phyloP scores from a whole-genome alignment of 2,797 vertebrate species.

The Euphonia xanthogaster region DNA sequence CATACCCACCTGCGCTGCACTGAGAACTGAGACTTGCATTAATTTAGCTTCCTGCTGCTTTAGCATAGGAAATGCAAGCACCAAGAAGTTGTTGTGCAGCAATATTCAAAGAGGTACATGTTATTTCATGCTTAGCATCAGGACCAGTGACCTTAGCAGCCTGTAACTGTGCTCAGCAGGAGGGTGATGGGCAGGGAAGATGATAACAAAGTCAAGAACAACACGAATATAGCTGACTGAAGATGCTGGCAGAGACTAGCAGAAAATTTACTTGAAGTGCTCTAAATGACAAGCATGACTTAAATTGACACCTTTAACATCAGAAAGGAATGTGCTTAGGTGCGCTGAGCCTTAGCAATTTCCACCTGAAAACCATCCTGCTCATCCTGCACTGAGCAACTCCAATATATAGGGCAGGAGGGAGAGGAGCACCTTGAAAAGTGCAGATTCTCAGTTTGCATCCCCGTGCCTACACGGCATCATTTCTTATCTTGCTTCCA shows the following conservation, averaged over 20 bases:
- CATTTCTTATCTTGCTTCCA: not conserved
- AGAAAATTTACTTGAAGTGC: not conserved
- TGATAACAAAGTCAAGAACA: not conserved
- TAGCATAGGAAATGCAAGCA: not conserved
- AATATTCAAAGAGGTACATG: not conserved
- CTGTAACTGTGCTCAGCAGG: not conserved
- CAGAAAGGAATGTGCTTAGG: not conserved
- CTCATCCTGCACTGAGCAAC: not conserved
- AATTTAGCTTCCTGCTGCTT: not conserved
- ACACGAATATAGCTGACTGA: not conserved
- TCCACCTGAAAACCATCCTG: not conserved
- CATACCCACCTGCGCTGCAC: rapidly evolving
- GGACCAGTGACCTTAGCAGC: not conserved
- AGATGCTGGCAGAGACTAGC: not conserved
- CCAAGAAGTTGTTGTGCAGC: not conserved
- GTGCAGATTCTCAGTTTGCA: not conserved
- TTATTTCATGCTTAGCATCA: not conserved
- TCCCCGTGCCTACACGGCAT: not conserved
- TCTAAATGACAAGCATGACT: not conserved
- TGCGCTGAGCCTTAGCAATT: not conserved
- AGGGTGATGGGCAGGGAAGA: not conserved
- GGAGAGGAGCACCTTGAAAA: not conserved
- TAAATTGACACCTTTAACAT: not conserved
- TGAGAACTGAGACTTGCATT: not conserved
- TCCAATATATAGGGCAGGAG: rapidly evolving